Conservation (phyloP, 2,888 invertebrate genomes). For the Lasioglossum calceatum region DNA sequence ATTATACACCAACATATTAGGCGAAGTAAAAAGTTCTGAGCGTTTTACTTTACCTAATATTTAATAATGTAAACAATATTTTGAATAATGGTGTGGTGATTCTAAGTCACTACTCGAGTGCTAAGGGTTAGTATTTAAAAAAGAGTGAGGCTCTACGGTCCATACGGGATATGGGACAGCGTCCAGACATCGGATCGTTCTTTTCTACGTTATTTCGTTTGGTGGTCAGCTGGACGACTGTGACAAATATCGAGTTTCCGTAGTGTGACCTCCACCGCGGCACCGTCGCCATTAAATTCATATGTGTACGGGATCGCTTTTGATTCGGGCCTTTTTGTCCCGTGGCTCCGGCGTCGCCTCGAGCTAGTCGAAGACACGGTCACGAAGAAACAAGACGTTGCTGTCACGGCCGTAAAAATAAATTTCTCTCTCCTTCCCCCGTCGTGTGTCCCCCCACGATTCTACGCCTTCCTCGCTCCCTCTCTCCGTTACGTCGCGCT, state of each 20-base stretch:
- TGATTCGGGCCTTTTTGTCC: slow-evolving; percentile 55
- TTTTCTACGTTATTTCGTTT: slow-evolving; percentile 5
- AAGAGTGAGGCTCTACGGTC: background rate
- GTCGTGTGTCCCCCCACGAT: background rate
- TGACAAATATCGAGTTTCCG: slow-evolving; percentile 62
- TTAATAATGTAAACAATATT: too few species aligned
- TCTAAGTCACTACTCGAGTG: too few species aligned
- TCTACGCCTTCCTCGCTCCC: slow-evolving; percentile 10
- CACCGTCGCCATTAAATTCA: slow-evolving; percentile 46
- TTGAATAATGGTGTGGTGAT: too few species aligned
- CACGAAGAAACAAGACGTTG: slow-evolving; percentile 64
- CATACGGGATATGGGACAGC: background rate
- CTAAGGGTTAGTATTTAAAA: background rate
- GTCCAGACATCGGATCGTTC: background rate
- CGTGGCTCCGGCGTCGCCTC: slow-evolving; percentile 19
- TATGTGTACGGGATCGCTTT: slow-evolving; percentile 51
- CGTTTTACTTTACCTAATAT: too few species aligned
- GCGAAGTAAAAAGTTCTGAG: too few species aligned
- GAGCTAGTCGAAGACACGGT: slow-evolving; percentile 57
- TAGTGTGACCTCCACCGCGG: slow-evolving; percentile 55
- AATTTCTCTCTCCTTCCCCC: slow-evolving; percentile 64
- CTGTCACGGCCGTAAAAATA: slow-evolving; percentile 73
- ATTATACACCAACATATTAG: too few species aligned
- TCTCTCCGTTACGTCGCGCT: background rate
- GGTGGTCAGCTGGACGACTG: slow-evolving; percentile 28